Evolutionary conservation across 2,888 invertebrate genomes (phyloP), one percentile per base, ranked within the genome.

Genomic region (Erebia aethiops): DNA sequence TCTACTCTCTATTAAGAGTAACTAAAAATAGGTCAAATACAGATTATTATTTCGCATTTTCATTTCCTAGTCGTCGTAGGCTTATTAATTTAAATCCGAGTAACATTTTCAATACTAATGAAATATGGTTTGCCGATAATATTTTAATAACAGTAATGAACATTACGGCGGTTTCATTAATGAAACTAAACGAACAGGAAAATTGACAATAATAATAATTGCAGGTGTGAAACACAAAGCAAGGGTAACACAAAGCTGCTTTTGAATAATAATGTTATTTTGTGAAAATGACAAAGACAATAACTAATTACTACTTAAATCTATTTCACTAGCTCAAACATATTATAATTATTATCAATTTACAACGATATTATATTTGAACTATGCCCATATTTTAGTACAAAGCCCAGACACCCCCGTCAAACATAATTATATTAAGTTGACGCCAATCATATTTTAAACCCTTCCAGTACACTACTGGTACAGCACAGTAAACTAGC

Each of bases 81-180:
- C 69, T 72, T 74, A 72, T 70, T 72, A 60, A 72, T 72, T 74
- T 72, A 70, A 74, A 71, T 72, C 62, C 63, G 51, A 60, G 51
- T 66, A 58, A 60, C 41, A 69, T 61, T 74, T 74, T 66, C 70
- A 60, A 68, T 71, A 71, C 66, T 68, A 72, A 68, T 75, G 71
- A 72, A 75, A 74, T 75, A 75, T 70, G 67, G 69, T 68, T 70
- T 72, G 26, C 67, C 68, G 67, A 75, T 73, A 69, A 69, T 72
- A 66, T 71, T 71, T 54, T 66, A 73, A 71, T 70, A 70, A 73
- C 69, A 43, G 69, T 72, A 74, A 70, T 71, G 60, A 70, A 66
- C 74, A 57, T 56, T 61, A 62, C 68, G 46, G 58, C 65, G 60
- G 68, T 70, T 66, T 70, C 69, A 72, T 72, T 72, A 67, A 66